Base-by-base conservation (phyloP, 2,888 invertebrate genomes). In the Megamerina dolium region DNA sequence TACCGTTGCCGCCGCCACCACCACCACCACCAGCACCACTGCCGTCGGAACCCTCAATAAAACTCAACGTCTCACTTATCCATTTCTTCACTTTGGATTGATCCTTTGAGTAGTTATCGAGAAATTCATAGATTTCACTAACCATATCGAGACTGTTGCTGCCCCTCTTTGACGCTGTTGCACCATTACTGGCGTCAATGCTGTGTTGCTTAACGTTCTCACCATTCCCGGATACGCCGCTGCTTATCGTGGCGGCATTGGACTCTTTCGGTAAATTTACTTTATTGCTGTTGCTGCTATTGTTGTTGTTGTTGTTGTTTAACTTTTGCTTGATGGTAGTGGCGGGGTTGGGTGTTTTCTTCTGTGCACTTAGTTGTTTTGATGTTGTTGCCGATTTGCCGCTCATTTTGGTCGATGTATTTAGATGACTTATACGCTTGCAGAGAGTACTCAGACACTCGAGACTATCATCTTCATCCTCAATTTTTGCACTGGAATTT, bases 41-140 rank as follows among this genome's bases (percentile, higher is more conserved):
- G 50, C 26, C 5, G 46, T 54, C 8, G 5, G 57, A 55, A 9
- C 63, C 70, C 51, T 71, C 70, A 41, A 71, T 70, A 42, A 63
- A 71, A 34, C 63, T 68, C 0, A 71, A 54, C 2, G 67, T 64
- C 37, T 70, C 68, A 34, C 70, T 65, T 12, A 71, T 60, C 71
- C 71, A 71, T 40, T 65, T 60, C 18, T 67, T 63, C 18, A 69
- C 59, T 47, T 58, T 59, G 1, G 53, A 51, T 42, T 63, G 61
- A 32, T 66, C 61, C 16, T 64, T 63, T n/a, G 63, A 58, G 44
- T 60, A 63, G 38, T 53, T 64, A 33, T 66, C 65, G 12, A 67
- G 54, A 30, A 66, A 56, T 37, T 68, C 66, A 23, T 63, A 66
- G 42, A 68, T 62, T 45, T 67, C 65, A 46, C 60, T 66, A 40